Conservation (phyloP, 92 coral and sea anemone species). For the Nematostella vectensis region DNA sequence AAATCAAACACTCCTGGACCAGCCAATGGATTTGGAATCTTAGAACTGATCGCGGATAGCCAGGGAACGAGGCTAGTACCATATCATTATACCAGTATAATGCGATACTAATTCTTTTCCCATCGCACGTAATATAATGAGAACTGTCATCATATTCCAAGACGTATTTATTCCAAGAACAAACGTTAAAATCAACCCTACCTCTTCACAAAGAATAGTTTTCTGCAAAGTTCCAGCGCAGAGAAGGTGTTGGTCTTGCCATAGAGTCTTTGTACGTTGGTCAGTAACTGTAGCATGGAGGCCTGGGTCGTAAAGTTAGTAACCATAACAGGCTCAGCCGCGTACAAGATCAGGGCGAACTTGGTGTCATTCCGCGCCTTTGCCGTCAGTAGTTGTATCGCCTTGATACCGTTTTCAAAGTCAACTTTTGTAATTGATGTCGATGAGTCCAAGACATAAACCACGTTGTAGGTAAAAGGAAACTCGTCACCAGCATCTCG, state of each 20-base stretch:
- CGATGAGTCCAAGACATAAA: slow-evolving; percentile 25
- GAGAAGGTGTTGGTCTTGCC: slow-evolving; percentile 19
- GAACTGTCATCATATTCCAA: too few relatives aligned
- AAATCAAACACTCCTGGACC: too few relatives aligned
- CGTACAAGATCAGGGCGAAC: slow-evolving; percentile 18
- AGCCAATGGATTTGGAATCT: too few relatives aligned
- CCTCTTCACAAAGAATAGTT: neutral
- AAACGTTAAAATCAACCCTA: too few relatives aligned
- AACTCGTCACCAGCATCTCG: neutral
- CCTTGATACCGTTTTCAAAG: slow-evolving; percentile 13
- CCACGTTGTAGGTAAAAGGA: slow-evolving; percentile 10
- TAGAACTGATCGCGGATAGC: too few relatives aligned
- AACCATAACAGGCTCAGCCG: slow-evolving; percentile 10
- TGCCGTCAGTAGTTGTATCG: slow-evolving; percentile 7
- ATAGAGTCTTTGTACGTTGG: slow-evolving; percentile 2
- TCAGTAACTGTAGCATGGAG: slow-evolving; percentile 4
- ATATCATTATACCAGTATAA: too few relatives aligned
- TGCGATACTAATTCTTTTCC: too few relatives aligned
- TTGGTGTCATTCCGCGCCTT: slow-evolving; percentile 16
- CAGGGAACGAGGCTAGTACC: too few relatives aligned
- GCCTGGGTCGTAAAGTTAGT: slow-evolving; percentile 13
- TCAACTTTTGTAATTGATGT: slow-evolving; percentile 11
- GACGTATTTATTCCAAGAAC: too few relatives aligned
- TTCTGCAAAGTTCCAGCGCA: slow-evolving; percentile 18
- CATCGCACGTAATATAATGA: too few relatives aligned